Percentiles rank a stretch among this genome's conserved stretches.
Evolutionary conservation across 1,140 invertebrate genomes (phyloP).

Genomic region (Euglossa dilemma): DNA sequence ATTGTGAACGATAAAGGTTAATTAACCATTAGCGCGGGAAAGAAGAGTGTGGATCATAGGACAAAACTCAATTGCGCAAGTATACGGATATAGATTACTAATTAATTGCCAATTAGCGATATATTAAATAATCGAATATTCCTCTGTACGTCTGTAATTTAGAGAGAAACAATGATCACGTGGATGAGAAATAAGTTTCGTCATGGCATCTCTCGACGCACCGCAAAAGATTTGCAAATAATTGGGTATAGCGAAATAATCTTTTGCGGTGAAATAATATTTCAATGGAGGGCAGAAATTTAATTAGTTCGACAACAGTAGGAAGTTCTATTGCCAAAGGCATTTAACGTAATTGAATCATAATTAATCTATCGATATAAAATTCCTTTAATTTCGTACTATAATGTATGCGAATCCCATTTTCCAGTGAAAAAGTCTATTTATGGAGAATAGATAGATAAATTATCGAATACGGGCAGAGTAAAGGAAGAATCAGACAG

Average conservation of each 20-base stretch:
- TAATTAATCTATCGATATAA: not conserved
- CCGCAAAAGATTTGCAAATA: too few relatives aligned
- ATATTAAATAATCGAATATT: not conserved
- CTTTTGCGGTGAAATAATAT: too few relatives aligned
- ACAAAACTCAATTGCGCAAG: not conserved
- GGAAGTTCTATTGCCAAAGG: not conserved
- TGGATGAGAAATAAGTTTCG: not conserved
- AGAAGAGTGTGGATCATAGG: not conserved
- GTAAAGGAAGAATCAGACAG: not conserved
- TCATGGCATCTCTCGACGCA: too few relatives aligned
- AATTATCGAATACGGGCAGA: not conserved
- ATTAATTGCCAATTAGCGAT: not conserved
- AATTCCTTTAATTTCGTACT: not conserved
- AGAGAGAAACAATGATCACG: too few relatives aligned
- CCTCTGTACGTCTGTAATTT: not conserved
- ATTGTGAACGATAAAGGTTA: constrained; percentile 21
- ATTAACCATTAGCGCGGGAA: not conserved
- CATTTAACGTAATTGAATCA: not conserved
- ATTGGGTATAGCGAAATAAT: too few relatives aligned
- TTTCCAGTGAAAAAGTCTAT: not conserved
- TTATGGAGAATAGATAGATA: constrained; percentile 1
- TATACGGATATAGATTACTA: not conserved
- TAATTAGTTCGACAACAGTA: not conserved
- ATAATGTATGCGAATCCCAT: not conserved
- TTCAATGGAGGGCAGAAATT: not conserved